Conservation (phyloP, 2,113 vertebrate genomes). For the Daboia siamensis region DNA sequence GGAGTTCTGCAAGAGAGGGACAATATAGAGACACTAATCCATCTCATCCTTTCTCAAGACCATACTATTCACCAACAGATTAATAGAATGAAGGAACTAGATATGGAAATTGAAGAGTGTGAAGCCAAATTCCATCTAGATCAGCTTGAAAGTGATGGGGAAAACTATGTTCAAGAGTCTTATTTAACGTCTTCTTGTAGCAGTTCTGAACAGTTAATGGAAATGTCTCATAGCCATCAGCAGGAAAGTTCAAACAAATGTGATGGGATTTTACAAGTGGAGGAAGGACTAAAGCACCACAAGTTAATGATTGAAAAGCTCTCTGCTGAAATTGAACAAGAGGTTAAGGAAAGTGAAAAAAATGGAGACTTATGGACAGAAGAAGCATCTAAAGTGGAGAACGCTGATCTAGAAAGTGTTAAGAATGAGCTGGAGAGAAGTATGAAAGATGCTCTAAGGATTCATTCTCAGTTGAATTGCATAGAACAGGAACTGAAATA, state of each 20-base stretch:
- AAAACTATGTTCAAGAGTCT: slow-evolving; percentile 71
- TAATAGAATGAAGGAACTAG: slow-evolving; percentile 82
- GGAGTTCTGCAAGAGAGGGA: slow-evolving; percentile 71
- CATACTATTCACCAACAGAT: slow-evolving; percentile 91
- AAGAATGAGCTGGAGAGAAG: slow-evolving; percentile 79
- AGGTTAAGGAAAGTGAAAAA: slow-evolving; percentile 65
- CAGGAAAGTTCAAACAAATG: slow-evolving; percentile 70
- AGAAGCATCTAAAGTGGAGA: slow-evolving; percentile 55
- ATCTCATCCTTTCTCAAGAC: slow-evolving; percentile 91
- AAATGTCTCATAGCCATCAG: slow-evolving; percentile 47
- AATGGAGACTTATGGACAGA: slow-evolving; percentile 24
- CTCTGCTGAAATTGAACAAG: slow-evolving; percentile 82
- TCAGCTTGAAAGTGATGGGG: slow-evolving; percentile 65
- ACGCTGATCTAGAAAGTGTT: slow-evolving; percentile 71
- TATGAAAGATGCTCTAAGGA: slow-evolving; percentile 79
- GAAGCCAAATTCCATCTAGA: slow-evolving; percentile 72
- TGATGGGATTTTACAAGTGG: slow-evolving; percentile 77
- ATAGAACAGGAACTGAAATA: slow-evolving; percentile 82
- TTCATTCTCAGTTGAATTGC: slow-evolving; percentile 78
- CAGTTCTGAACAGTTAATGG: slow-evolving; percentile 53
- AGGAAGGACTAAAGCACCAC: slow-evolving; percentile 78
- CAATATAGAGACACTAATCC: slow-evolving; percentile 83
- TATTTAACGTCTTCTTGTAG: slow-evolving; percentile 57
- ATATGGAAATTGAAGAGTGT: slow-evolving; percentile 81
- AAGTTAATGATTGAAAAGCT: slow-evolving; percentile 80